Conservation (phyloP, 2,888 invertebrate genomes). For the Parnassius orleans region DNA sequence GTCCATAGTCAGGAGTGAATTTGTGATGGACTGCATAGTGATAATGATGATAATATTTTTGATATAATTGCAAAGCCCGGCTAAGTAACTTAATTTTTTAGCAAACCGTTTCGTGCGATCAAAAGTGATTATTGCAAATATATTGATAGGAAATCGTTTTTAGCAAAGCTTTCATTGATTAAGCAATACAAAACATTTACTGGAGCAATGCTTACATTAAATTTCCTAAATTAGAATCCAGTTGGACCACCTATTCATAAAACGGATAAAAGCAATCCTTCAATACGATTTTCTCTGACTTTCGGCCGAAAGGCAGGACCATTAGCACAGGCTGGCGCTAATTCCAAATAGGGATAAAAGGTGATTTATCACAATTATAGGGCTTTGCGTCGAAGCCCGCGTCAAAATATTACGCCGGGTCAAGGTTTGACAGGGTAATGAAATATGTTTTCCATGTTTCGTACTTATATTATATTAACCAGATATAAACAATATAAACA, state of each 20-base stretch:
- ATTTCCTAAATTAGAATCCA: slow-evolving; percentile 18
- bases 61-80: too few relatives aligned
- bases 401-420: slow-evolving; percentile 36
- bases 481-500: too few relatives aligned
- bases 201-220: background rate
- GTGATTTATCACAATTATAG: slow-evolving; percentile 76
- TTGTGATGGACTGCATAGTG: too few relatives aligned
- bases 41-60: too few relatives aligned
- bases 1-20: too few relatives aligned
- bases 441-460: background rate
- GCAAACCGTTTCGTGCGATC: too few relatives aligned
- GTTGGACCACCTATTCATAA: slow-evolving; percentile 15
- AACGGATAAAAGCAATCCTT: slow-evolving; percentile 30
- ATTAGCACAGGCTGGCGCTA: slow-evolving; percentile 68
- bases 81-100: too few relatives aligned
- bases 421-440: slow-evolving; percentile 27
- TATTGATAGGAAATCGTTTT: background rate
- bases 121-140: too few relatives aligned
- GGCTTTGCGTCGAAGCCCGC: slow-evolving; percentile 44
- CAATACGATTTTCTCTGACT: slow-evolving; percentile 42
- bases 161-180: slow-evolving; percentile 5
- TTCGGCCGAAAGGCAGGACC: slow-evolving; percentile 53
- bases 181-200: slow-evolving; percentile 6
- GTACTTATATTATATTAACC: too few relatives aligned
- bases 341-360: slow-evolving; percentile 57